Evolutionary conservation across 2,113 vertebrate species (phyloP), one percentile per base, ranked within the genome.

Genomic region (Carollia perspicillata): DNA sequence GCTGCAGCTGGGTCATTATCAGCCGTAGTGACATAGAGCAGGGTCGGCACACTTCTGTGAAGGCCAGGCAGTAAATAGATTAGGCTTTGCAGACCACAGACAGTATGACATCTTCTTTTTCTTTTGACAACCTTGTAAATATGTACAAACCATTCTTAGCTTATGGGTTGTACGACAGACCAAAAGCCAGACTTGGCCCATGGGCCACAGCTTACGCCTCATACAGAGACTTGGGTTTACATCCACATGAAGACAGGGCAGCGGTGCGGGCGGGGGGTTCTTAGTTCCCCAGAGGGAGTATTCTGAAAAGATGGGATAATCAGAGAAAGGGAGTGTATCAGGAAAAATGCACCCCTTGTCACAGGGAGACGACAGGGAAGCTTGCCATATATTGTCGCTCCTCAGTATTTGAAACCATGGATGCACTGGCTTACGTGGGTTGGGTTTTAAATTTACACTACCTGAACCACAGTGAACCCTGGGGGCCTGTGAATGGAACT

Each of bases 81-180:
- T 4, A 35, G 65, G 33, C 33, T 49, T 47, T 58, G 44, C 74
- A 71, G 60, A 68, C 68, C 75, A 10, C 23, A 3, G 47, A 51
- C 26, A 10, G n/a, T 16, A 18, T 2, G 11, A n/a, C 49, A 40
- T 51, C 79, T 26, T 55, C 28, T 77, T 14, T 84, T 42, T 47
- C 35, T 79, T 69, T 75, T 22, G 81, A 84, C 72, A 74, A 55
- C 17, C 26, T 51, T 84, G 84, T 66, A 58, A 88, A 90, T 86
- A 40, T 12, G 63, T 35, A 37, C 42, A 79, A 91, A 63, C 30
- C 83, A 86, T 65, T 83, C 60, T 68, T 83, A 44, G 69, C n/a
- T 84, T 49, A 20, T 10, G 6, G 11, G 1, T 83, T 88, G 8
- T 68, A 23, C 16, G 30, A 75, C 51, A 93, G 47, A 68, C n/a